These are phyloP conservation scores for Ornithorhynchus anatinus DNA, from an alignment of 2,113 vertebrate genomes.

Conservation along the genomic window DNA sequence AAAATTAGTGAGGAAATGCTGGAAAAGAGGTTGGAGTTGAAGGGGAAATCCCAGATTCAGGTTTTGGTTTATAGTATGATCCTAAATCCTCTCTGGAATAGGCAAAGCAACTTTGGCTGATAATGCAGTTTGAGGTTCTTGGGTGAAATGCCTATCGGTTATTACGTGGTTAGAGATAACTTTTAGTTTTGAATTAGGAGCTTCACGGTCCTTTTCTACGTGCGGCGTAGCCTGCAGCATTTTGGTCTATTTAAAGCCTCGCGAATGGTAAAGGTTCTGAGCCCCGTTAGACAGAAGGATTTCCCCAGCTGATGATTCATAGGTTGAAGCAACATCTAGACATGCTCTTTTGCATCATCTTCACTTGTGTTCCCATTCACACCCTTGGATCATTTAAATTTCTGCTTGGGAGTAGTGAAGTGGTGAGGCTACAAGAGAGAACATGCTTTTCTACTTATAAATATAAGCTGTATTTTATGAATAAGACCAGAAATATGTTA, in stretches of 20 bases:
- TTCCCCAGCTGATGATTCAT: constrained; percentile 24
- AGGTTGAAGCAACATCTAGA: constrained; percentile 5
- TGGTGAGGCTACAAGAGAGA: neutral
- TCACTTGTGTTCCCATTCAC: neutral
- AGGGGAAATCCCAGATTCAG: too few species aligned
- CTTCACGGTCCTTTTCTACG: neutral
- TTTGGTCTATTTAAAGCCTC: neutral
- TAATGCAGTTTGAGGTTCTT: neutral
- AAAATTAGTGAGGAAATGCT: neutral
- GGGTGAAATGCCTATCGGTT: neutral
- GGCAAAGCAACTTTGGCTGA: neutral
- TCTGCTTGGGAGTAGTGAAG: constrained; percentile 46
- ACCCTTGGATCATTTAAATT: neutral
- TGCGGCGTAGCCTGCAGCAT: neutral
- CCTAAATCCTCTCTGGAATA: too few species aligned
- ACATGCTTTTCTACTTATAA: constrained; percentile 61
- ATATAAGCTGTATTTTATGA: constrained; percentile 39
- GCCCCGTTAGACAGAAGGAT: constrained; percentile 2
- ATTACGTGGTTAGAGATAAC: too few species aligned
- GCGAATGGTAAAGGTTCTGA: neutral
- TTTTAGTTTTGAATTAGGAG: neutral
- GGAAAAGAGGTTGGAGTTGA: neutral
- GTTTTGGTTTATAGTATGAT: too few species aligned
- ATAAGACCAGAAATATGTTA: constrained; percentile 43
- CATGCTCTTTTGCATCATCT: neutral